Conservation (phyloP, 2,113 vertebrate genomes). For the Nothocercus nigrocapillus region DNA sequence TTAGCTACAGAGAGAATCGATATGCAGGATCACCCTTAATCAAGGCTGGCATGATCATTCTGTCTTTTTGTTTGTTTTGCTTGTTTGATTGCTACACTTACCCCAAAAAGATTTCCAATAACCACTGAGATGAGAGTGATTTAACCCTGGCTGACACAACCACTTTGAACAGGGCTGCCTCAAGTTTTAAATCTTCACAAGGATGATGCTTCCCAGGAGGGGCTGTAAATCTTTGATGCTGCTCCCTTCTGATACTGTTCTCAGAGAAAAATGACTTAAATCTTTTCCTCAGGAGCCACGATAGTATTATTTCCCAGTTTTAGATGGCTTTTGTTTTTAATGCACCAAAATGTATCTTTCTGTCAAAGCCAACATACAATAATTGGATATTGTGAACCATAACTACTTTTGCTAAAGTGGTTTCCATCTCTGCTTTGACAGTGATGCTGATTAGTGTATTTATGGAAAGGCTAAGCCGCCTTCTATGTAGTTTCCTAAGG, state of each 20-base stretch:
- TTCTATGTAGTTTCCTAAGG: background rate
- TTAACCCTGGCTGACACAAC: background rate
- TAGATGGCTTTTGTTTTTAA: slow-evolving; percentile 16
- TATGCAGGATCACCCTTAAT: slow-evolving; percentile 23
- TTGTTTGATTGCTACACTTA: slow-evolving; percentile 64
- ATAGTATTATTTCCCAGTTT: background rate
- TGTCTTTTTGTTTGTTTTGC: slow-evolving; percentile 47
- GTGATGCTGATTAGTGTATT: background rate
- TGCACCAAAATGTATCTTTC: background rate
- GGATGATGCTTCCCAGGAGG: slow-evolving; percentile 10
- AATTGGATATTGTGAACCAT: background rate
- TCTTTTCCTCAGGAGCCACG: background rate
- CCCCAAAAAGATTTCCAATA: slow-evolving; percentile 56
- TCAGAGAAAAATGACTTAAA: slow-evolving; percentile 1
- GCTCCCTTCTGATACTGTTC: background rate
- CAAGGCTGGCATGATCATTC: slow-evolving; percentile 38
- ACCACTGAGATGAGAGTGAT: slow-evolving; percentile 47
- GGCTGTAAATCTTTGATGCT: slow-evolving; percentile 46
- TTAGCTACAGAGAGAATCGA: background rate
- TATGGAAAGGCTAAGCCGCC: background rate
- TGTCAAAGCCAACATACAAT: background rate
- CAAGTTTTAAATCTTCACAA: slow-evolving; percentile 38
- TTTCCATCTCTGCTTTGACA: background rate
- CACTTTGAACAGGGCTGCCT: slow-evolving; percentile 48
- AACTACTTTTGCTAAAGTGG: background rate